These are phyloP conservation scores for Ambastaia sidthimunki DNA, from an alignment of 2,797 vertebrate genomes.

Conservation along the genomic window DNA sequence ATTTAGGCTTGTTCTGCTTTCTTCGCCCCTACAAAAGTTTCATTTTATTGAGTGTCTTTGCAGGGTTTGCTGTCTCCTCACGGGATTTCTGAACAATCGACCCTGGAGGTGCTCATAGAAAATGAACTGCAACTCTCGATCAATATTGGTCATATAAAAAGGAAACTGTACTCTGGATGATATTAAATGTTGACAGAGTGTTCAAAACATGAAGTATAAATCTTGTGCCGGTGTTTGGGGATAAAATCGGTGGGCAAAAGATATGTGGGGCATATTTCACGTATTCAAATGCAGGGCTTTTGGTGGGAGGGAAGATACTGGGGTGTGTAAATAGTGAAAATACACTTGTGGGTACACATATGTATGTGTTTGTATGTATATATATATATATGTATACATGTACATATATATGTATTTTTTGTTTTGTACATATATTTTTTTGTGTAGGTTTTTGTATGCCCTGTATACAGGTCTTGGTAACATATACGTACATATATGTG, in stretches of 20 bases:
- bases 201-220: conserved; percentile 49
- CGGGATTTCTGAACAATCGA: conserved; percentile 40
- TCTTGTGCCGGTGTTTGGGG: conserved; percentile 30
- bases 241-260: conserved; percentile 1
- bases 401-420: no score
- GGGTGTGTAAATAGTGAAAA: not conserved
- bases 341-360: no score
- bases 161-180: conserved; percentile 59
- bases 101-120: conserved; percentile 32
- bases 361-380: not conserved
- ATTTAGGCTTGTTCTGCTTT: conserved; percentile 59
- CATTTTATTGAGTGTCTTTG: conserved; percentile 60
- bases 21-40: conserved; percentile 46
- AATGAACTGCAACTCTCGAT: conserved; percentile 55
- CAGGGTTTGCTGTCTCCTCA: conserved; percentile 34
- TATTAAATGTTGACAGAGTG: conserved; percentile 78
- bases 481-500: no score
- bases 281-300: conserved; percentile 10
- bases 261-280: conserved; percentile 22
- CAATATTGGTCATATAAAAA: conserved; percentile 52
- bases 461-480: no score
- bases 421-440: no score
- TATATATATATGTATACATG: not conserved
- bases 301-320: not conserved
- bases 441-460: no score